A percentile compares a stretch with the other conserved stretches of the same genome.
These are phyloP conservation scores for Chiloscyllium plagiosum DNA, from an alignment of 2,113 vertebrate species.

Conservation along the genomic window DNA sequence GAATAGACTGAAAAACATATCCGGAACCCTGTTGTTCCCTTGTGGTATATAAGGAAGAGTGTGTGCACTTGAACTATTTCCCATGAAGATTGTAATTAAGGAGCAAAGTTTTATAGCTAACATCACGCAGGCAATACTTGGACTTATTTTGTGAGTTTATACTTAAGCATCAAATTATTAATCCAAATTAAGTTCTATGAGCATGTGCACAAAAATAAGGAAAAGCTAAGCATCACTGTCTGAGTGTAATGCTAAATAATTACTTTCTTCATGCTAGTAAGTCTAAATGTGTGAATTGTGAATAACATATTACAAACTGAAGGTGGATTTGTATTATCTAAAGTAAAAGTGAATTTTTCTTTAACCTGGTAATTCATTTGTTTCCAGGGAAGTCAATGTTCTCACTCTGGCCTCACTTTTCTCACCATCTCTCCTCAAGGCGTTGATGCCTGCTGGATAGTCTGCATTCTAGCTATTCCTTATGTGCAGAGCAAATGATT, in stretches of 20 bases:
- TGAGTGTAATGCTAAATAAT: too few species aligned
- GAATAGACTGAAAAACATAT: background rate
- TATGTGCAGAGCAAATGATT: background rate
- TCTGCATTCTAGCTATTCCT: background rate
- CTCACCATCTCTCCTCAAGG: background rate
- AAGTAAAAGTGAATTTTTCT: background rate
- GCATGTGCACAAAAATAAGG: background rate
- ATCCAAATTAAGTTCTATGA: background rate
- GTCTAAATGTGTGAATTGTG: background rate
- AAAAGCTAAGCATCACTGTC: background rate
- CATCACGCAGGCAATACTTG: background rate
- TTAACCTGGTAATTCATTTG: background rate
- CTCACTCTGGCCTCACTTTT: background rate
- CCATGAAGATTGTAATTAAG: background rate
- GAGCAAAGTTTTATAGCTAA: background rate
- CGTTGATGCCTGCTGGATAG: background rate
- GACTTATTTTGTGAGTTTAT: background rate
- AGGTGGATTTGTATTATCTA: background rate
- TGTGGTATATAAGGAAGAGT: background rate
- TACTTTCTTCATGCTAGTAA: background rate
- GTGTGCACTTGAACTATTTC: background rate
- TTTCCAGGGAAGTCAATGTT: background rate
- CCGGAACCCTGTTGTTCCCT: background rate
- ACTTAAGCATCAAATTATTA: background rate
- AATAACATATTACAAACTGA: background rate